Conservation (phyloP, 2,797 vertebrate genomes). For the Hippocampus kuda region DNA sequence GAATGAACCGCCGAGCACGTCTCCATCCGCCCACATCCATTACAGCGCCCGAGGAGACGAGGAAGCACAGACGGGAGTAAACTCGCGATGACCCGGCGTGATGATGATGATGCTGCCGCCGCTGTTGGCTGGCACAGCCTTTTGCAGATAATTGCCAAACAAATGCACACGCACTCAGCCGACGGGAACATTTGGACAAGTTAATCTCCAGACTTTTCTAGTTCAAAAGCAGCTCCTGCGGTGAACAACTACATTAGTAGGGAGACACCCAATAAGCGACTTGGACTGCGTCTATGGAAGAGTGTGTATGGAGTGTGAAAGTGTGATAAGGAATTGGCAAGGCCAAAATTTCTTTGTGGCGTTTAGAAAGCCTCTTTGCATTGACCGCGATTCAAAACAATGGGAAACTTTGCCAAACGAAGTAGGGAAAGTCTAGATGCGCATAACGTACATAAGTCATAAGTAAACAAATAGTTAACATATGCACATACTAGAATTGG, state of each 20-base stretch:
- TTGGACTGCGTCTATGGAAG: neutral
- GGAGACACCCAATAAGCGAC: neutral
- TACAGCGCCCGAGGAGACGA: constrained; percentile 10
- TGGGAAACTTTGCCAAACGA: neutral
- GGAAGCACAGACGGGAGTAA: constrained; percentile 27
- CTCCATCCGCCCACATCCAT: constrained; percentile 32
- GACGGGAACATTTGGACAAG: neutral
- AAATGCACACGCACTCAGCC: constrained; percentile 5
- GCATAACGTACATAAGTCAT: neutral
- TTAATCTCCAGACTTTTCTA: neutral
- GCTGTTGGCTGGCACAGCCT: constrained; percentile 18
- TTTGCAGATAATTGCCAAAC: constrained; percentile 20
- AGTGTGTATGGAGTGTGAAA: neutral
- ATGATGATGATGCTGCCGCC: constrained; percentile 11
- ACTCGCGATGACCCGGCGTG: constrained; percentile 38
- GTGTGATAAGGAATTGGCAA: neutral
- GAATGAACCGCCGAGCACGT: constrained; percentile 36
- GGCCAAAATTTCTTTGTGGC: neutral
- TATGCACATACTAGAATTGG: neutral
- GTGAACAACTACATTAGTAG: constrained; percentile 1
- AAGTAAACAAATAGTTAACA: neutral
- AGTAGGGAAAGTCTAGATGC: neutral
- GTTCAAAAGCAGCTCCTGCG: constrained; percentile 2
- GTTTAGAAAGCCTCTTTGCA: neutral
- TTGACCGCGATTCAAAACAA: neutral